Evolutionary conservation across 2,888 invertebrate genomes (phyloP), one percentile per base, ranked within the genome.

Genomic region (Papilio gigon): DNA sequence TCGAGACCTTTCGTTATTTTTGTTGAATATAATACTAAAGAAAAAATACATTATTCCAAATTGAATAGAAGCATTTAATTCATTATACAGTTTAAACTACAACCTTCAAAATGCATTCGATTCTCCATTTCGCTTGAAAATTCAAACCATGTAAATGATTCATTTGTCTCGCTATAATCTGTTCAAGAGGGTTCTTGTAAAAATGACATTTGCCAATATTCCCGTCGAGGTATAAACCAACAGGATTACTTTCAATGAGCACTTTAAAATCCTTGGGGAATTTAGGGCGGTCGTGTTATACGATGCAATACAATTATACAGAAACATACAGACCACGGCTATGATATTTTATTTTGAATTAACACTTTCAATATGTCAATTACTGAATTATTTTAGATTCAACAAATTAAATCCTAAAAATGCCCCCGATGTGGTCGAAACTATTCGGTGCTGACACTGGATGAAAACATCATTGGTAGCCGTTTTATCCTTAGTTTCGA

Each of bases 211-310:
- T 44, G 35, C 22, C 44, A 63, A 44, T 33, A 30, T 27, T 22
- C 22, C 17, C 58, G 35, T 42, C 35, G 33, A 63, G 56, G 22
- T 53, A 56, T 56, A 63, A 58, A 56, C 40, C 63, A 63, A 68
- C 22, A 42, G 67, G 67, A 68, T 68, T 63, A 68, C 50, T 67
- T 22, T 56, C 22, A 35, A 68, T 58, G 58, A 68, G 56, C 62
- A 44, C 56, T 63, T 58, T 42, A 58, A 30, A 33, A 35, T 35
- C 58, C 56, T 62, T 25, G 22, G 25, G 50, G 37, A 50, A 37
- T 42, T 68, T 61, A 17, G 60, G 40, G 62, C 53, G 33, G 53
- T 62, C 66, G 50, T 65, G 17, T 37, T 65, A 20, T 9, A 40
- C 3, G 20, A 33, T 59, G 37, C 17, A 35, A 59, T 20, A 30